These are phyloP conservation scores for Symphodus melops DNA, from an alignment of 2,113 vertebrate species.

Conservation along the genomic window DNA sequence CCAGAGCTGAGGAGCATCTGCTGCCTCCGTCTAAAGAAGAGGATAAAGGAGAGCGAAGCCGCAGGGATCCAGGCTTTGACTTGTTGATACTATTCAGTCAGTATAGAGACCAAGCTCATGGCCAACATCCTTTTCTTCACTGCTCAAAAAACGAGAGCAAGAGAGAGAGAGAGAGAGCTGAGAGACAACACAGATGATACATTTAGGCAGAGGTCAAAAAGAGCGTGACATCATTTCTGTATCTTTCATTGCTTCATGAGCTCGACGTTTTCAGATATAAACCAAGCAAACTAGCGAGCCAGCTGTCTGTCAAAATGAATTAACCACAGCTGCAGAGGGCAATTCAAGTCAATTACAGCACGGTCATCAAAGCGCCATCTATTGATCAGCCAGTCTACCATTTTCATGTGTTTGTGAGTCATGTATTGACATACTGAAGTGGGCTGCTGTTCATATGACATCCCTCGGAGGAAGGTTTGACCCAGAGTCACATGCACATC, in stretches of 20 bases:
- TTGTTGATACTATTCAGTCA: conserved; percentile 58
- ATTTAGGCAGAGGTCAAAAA: neutral
- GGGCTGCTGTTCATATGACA: conserved; percentile 38
- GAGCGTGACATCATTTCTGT: neutral
- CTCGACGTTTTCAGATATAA: neutral
- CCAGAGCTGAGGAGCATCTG: conserved; percentile 76
- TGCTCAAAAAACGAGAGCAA: conserved; percentile 3
- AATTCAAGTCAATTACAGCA: conserved; percentile 61
- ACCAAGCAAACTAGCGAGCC: neutral
- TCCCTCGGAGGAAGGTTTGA: conserved; percentile 63
- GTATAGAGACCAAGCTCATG: conserved; percentile 28
- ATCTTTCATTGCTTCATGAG: neutral
- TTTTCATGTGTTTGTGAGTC: conserved; percentile 46
- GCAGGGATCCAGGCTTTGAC: conserved; percentile 63
- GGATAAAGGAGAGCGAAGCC: conserved; percentile 59
- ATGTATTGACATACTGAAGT: conserved; percentile 58
- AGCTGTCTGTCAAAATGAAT: conserved; percentile 37
- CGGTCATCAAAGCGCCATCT: conserved; percentile 35
- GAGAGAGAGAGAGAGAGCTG: neutral
- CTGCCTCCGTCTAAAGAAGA: conserved; percentile 60
- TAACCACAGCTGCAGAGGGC: conserved; percentile 23
- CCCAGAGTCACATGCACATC: conserved; percentile 27
- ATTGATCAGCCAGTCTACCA: conserved; percentile 69
- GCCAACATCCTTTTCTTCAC: conserved; percentile 28
- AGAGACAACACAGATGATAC: neutral